These are phyloP conservation scores for Rhopalosiphum maidis DNA, from an alignment of 1,140 invertebrate species.

Conservation along the genomic window DNA sequence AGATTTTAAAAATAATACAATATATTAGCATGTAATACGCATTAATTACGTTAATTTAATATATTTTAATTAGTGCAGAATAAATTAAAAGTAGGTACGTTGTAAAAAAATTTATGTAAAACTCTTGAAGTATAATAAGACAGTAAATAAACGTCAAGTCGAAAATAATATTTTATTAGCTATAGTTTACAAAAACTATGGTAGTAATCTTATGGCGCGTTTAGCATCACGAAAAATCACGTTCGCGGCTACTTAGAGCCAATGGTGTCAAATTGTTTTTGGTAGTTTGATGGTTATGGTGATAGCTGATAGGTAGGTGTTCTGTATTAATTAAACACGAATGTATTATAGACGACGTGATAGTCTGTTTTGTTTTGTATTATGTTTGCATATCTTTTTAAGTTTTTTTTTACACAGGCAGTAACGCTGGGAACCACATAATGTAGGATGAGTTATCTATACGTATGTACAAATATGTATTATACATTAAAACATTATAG, in stretches of 20 bases:
- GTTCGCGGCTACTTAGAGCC: background rate
- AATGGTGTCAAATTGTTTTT: background rate
- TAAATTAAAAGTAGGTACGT: background rate
- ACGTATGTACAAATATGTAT: background rate
- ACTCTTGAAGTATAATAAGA: background rate
- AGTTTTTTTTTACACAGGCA: background rate
- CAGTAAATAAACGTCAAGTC: background rate
- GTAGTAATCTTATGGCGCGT: background rate
- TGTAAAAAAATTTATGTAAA: background rate
- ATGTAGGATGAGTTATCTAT: background rate
- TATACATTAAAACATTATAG: background rate
- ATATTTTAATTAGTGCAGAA: constrained; percentile 2
- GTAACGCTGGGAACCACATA: background rate
- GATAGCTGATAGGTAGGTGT: background rate
- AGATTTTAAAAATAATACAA: background rate
- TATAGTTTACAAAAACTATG: background rate
- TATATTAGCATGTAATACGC: background rate
- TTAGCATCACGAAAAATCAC: background rate
- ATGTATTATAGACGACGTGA: background rate
- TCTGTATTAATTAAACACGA: background rate
- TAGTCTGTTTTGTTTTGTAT: background rate
- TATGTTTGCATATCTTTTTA: background rate
- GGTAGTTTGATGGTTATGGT: background rate
- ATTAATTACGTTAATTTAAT: background rate
- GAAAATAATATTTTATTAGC: background rate